Conservation (phyloP, 2,113 vertebrate genomes). For the Dunckerocampus dactyliophorus region DNA sequence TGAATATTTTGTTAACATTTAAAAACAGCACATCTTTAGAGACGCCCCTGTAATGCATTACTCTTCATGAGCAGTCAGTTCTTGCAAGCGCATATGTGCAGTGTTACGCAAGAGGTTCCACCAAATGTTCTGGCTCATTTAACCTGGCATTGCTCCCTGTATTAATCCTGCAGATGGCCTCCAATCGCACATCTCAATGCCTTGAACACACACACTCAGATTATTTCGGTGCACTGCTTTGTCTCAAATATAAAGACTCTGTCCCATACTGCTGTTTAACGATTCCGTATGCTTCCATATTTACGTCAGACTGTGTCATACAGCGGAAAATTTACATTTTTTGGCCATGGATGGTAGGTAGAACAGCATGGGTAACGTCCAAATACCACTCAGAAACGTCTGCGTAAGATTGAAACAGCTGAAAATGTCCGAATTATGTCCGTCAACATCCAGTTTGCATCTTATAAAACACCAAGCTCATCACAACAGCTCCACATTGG, state of each 20-base stretch:
- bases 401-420: no score
- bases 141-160: conserved; percentile 30
- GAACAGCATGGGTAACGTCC: no score
- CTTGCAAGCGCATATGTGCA: conserved; percentile 7
- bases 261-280: no score
- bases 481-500: no score
- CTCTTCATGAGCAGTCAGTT: not conserved
- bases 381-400: no score
- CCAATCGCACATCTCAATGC: conserved; percentile 10
- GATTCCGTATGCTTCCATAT: no score
- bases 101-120: conserved; percentile 25
- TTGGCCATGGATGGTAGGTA: no score
- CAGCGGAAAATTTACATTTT: no score
- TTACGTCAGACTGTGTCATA: no score
- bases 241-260: not conserved
- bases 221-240: not conserved
- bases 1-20: not conserved
- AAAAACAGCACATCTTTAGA: not conserved
- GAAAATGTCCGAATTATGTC: no score
- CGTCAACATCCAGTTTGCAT: no score
- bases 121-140: conserved; percentile 48
- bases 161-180: conserved; percentile 48
- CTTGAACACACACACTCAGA: conserved; percentile 11
- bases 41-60: not conserved
- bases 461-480: no score